Evolutionary conservation across 2,888 invertebrate species (phyloP).

Genomic region (Oligia strigilis): DNA sequence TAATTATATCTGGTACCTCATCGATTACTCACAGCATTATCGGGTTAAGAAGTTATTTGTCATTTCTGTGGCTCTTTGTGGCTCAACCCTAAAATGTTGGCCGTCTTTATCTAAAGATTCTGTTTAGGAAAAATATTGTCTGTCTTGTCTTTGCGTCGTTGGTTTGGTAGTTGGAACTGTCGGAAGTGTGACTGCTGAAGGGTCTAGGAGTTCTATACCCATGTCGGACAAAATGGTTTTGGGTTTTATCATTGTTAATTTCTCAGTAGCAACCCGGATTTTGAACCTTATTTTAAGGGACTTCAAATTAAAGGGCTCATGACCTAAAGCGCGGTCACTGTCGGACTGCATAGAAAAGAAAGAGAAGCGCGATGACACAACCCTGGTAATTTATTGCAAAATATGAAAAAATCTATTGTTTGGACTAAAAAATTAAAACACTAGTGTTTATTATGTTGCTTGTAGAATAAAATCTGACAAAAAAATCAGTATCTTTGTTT

Average conservation of each 20-base stretch:
- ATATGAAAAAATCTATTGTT: no score
- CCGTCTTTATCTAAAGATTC: constrained; percentile 17
- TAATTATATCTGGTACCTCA: constrained; percentile 78
- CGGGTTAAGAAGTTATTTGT: constrained; percentile 81
- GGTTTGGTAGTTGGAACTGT: no score
- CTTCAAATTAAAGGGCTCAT: no score
- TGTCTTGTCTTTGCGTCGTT: no score
- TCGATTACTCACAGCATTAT: constrained; percentile 84
- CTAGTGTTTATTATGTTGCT: no score
- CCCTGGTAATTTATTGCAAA: no score
- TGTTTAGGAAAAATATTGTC: not conserved
- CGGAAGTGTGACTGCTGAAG: not conserved
- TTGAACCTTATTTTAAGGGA: not conserved
- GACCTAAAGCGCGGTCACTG: no score
- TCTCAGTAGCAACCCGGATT: not conserved
- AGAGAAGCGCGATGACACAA: no score
- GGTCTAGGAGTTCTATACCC: not conserved
- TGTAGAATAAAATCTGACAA: no score
- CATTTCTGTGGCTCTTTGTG: constrained; percentile 62
- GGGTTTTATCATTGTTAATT: not conserved
- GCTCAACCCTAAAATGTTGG: constrained; percentile 28
- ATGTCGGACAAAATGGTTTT: not conserved
- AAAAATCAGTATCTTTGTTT: no score
- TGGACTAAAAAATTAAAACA: no score
- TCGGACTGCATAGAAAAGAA: no score